phyloP scores from a whole-genome alignment of 1,140 invertebrate genomes.

The Sarcophaga peregrina region DNA sequence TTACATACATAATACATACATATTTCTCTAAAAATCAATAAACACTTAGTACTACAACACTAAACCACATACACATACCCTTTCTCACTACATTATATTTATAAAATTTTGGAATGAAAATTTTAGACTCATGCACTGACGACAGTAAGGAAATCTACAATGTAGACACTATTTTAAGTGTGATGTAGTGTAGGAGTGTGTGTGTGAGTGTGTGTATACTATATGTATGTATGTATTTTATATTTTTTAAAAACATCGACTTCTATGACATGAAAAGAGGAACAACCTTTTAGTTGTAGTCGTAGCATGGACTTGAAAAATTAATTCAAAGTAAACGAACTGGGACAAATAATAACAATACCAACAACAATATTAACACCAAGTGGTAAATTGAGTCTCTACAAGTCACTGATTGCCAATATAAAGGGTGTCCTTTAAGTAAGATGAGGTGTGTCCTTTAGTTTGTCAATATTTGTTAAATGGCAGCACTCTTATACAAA shows the following conservation, averaged over 20 bases:
- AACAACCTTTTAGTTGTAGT: not conserved
- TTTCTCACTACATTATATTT: too few species aligned
- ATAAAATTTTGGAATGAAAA: too few species aligned
- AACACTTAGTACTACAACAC: not conserved
- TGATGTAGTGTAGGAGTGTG: too few species aligned
- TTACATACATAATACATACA: too few species aligned
- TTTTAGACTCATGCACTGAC: too few species aligned
- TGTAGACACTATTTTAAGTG: too few species aligned
- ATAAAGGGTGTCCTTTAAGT: constrained; percentile 13
- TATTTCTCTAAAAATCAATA: not conserved
- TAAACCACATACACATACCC: not conserved
- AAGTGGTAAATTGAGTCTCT: not conserved
- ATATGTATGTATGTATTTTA: not conserved
- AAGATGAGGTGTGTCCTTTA: constrained; percentile 29
- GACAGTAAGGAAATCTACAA: too few species aligned
- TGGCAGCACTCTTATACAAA: not conserved
- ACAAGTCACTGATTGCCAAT: constrained; percentile 1
- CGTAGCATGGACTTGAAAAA: constrained; percentile 29
- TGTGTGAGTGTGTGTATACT: too few species aligned
- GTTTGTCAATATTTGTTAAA: constrained; percentile 29
- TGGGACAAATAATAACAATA: constrained; percentile 22
- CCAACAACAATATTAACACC: not conserved
- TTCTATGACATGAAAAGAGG: not conserved
- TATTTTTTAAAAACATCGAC: not conserved
- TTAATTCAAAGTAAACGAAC: constrained; percentile 39